These are phyloP conservation scores for Scaptomyza parva DNA, from an alignment of 2,888 invertebrate species.

Conservation along the genomic window DNA sequence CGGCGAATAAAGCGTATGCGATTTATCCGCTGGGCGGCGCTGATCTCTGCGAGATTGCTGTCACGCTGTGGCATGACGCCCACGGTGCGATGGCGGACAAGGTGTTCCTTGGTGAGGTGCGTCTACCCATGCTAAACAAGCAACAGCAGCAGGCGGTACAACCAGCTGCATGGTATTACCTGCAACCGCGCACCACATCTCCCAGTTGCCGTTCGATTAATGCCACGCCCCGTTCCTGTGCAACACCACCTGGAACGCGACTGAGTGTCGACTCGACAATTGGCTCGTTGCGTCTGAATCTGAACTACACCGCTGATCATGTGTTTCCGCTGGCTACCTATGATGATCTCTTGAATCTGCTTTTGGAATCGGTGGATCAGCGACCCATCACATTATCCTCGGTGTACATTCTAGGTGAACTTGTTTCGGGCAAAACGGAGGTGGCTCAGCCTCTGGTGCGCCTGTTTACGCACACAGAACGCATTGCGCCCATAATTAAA, in stretches of 20 bases:
- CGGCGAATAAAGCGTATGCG: constrained; percentile 86
- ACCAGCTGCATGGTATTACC: constrained; percentile 91
- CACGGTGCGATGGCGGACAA: constrained; percentile 89
- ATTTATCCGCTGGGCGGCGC: constrained; percentile 87
- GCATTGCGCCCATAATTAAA: constrained; percentile 93
- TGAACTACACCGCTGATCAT: constrained; percentile 95
- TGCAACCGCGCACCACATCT: constrained; percentile 87
- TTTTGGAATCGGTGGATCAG: constrained; percentile 87
- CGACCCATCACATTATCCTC: constrained; percentile 91
- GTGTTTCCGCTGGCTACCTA: constrained; percentile 94
- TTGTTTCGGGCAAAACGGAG: constrained; percentile 94
- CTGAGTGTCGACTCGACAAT: constrained; percentile 88
- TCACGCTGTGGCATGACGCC: constrained; percentile 94
- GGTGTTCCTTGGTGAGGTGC: constrained; percentile 95
- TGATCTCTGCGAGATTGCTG: constrained; percentile 92
- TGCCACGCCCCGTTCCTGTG: constrained; percentile 86
- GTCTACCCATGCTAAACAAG: constrained; percentile 90
- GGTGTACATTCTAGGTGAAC: constrained; percentile 92
- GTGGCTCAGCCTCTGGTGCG: constrained; percentile 95
- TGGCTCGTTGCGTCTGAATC: constrained; percentile 93
- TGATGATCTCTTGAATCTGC: constrained; percentile 90
- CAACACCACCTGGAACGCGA: constrained; percentile 91
- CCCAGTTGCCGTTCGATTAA: constrained; percentile 87
- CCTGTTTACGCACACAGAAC: constrained; percentile 93
- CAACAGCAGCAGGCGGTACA: constrained; percentile 87